A percentile compares a stretch with the other conserved stretches of the same genome.
Conservation (phyloP, 2,797 vertebrate species). For the Phalloptychus januarius region DNA sequence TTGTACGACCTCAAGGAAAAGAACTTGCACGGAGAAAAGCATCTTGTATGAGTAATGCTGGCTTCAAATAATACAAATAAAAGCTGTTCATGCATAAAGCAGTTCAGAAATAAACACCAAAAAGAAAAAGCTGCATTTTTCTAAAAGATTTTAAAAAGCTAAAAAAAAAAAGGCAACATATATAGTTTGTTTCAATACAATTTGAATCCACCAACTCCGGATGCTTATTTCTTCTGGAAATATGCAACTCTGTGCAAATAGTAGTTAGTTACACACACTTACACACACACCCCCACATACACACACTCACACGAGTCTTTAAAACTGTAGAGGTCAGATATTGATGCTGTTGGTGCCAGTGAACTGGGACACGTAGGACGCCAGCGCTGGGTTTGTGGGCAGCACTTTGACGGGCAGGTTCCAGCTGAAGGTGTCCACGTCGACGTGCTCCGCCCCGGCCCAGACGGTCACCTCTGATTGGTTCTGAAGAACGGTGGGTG, state of each 20-base stretch:
- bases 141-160: constrained; percentile 8
- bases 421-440: constrained; percentile 98
- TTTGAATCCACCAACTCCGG: constrained; percentile 17
- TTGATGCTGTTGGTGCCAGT: constrained; percentile 91
- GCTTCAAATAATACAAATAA: constrained; percentile 20
- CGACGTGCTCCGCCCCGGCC: constrained; percentile 90
- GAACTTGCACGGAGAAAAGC: constrained; percentile 16
- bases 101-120: constrained; percentile 50
- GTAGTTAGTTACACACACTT: neutral
- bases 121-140: constrained; percentile 15
- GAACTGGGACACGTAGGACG: constrained; percentile 92
- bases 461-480: constrained; percentile 88
- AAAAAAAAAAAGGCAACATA: neutral
- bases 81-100: constrained; percentile 1
- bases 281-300: constrained; percentile 6
- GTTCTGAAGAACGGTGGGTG: constrained; percentile 85
- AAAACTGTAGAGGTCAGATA: constrained; percentile 80
- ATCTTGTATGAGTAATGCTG: constrained; percentile 10
- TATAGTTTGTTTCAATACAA: constrained; percentile 26
- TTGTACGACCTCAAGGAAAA: constrained; percentile 19
- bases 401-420: constrained; percentile 96
- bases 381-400: constrained; percentile 93
- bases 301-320: neutral
- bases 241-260: constrained; percentile 12
- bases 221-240: constrained; percentile 36